phyloP scores from a whole-genome alignment of 2,888 invertebrate species.

The Epicampocera succincta region DNA sequence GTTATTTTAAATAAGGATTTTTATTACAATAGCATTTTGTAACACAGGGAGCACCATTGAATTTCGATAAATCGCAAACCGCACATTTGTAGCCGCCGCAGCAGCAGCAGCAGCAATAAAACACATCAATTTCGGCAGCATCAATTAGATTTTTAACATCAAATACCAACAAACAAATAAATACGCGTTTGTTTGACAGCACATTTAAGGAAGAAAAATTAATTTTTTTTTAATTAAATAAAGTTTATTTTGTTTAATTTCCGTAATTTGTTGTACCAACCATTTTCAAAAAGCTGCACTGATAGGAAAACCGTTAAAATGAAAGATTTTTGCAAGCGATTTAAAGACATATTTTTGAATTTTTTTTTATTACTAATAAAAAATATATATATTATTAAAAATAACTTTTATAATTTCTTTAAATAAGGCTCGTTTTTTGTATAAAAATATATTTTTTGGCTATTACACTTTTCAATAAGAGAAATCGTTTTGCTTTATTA shows the following conservation, averaged over 20 bases:
- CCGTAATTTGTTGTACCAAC: slow-evolving; percentile 70
- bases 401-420: slow-evolving; percentile 12
- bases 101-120: slow-evolving; percentile 31
- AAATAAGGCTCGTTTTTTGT: slow-evolving; percentile 58
- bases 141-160: not conserved
- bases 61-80: slow-evolving; percentile 1
- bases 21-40: not conserved
- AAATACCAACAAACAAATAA: not conserved
- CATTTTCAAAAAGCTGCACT: slow-evolving; percentile 73
- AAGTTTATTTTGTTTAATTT: slow-evolving; percentile 6
- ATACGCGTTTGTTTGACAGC: not conserved
- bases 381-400: not conserved
- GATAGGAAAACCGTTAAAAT: slow-evolving; percentile 70
- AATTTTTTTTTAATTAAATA: not conserved
- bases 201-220: not conserved
- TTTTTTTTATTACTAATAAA: slow-evolving; percentile 13
- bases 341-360: slow-evolving; percentile 49
- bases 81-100: slow-evolving; percentile 16
- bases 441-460: slow-evolving; percentile 41
- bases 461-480: slow-evolving; percentile 26
- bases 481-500: slow-evolving; percentile 21
- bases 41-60: not conserved
- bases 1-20: not conserved
- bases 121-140: slow-evolving; percentile 45
- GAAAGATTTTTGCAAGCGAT: slow-evolving; percentile 45